A percentile compares a stretch with the other conserved stretches of the same genome.
phyloP scores from a whole-genome alignment of 2,888 invertebrate genomes.

The Seira ritae region DNA sequence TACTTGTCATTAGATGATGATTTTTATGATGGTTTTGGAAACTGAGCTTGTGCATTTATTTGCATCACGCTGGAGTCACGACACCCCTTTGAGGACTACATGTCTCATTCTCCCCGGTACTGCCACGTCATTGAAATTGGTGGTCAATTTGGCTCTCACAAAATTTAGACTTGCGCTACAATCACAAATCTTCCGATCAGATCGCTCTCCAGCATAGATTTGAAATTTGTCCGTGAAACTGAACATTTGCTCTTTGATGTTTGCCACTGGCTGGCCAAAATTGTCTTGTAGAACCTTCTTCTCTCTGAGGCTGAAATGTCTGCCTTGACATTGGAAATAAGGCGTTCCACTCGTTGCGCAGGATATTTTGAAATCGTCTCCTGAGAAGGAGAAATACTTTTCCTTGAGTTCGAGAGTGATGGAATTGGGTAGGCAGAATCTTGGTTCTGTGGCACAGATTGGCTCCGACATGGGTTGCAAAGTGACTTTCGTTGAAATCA shows the following conservation, averaged over 20 bases:
- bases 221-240: conserved; percentile 64
- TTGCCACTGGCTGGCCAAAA: conserved; percentile 56
- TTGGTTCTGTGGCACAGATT: conserved; percentile 63
- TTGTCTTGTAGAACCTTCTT: conserved; percentile 63
- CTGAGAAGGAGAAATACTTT: conserved; percentile 62
- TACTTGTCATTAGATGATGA: too few relatives aligned
- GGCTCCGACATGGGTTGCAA: conserved; percentile 51
- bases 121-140: too few relatives aligned
- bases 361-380: conserved; percentile 66
- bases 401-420: conserved; percentile 62
- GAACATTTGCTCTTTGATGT: conserved; percentile 63
- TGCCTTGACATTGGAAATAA: conserved; percentile 65
- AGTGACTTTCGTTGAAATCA: too few relatives aligned
- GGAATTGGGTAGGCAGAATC: conserved; percentile 60
- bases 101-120: too few relatives aligned
- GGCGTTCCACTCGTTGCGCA: conserved; percentile 54
- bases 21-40: too few relatives aligned
- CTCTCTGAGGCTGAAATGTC: conserved; percentile 64
- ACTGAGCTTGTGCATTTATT: too few relatives aligned
- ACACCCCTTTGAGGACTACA: too few relatives aligned
- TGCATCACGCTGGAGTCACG: too few relatives aligned
- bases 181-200: conserved; percentile 57
- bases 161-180: too few relatives aligned
- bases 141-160: too few relatives aligned
- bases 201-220: conserved; percentile 61